Base-by-base conservation (phyloP, 2,113 vertebrate species). In the Nerophis ophidion region DNA sequence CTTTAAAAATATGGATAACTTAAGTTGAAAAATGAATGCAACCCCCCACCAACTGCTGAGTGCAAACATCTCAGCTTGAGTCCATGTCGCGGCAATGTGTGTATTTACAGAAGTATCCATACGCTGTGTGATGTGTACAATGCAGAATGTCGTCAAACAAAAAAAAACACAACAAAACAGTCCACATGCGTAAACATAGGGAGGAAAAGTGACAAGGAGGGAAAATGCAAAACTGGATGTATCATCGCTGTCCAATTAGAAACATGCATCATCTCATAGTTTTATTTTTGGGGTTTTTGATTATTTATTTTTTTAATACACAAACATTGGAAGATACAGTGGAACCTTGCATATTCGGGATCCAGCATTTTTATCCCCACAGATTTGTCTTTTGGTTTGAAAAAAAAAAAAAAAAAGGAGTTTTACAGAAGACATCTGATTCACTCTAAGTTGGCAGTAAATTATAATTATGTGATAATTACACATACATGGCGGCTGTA, bases 11-110 rank as follows among this genome's bases (percentile, higher is more conserved):
- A 70, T 64, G 58, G 65, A 77, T 65, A 9, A 40, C 38, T 9
- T 11, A 44, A 44, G 11, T 26, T 59, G 64, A 81, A 81, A 69
- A 63, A 71, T 57, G 71, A 66, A 83, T 75, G 75, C 45, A 80
- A 71, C 66, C 70, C 48, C 62, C 57, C 47, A 55, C 74, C 63
- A 79, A 69, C 34, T 36, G 65, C 57, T 42, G 26, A 63, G 67
- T 47, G 57, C 3, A 55, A 38, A 16, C 14, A 55, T 35, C 35
- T 55, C 52, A 55, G 34, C 54, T 42, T 44, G 17, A 19, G 54
- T 42, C 36, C 9, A 42, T 16, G 9, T 42, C 54, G 48, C 56
- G 49, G 57, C 56, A 38, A 52, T 56, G 17, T 64, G 61, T 72
- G 47, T 40, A 51, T 65, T 61, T 70, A 63, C 54, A 65, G 53